phyloP scores from a whole-genome alignment of 2,797 vertebrate genomes.

The Pipistrellus nathusii region DNA sequence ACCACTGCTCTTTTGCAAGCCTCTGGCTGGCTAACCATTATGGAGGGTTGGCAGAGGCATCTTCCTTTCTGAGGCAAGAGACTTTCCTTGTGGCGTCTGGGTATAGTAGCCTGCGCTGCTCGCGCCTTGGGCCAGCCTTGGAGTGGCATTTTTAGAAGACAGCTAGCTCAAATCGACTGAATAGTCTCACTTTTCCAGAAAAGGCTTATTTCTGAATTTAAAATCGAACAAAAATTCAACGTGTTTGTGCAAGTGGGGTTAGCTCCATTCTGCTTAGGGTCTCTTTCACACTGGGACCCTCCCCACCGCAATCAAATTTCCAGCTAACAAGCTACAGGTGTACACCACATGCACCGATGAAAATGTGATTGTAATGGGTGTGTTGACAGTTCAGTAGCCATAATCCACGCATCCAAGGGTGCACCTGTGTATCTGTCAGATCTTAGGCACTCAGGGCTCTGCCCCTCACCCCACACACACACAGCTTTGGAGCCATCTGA shows the following conservation, averaged over 20 bases:
- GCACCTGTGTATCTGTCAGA: slow-evolving; percentile 87
- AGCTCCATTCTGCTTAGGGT: slow-evolving; percentile 67
- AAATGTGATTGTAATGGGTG: slow-evolving; percentile 90
- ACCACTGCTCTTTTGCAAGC: not conserved
- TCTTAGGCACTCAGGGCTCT: slow-evolving; percentile 78
- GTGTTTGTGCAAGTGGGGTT: slow-evolving; percentile 51
- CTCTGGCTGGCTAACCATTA: not conserved
- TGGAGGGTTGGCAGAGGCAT: not conserved
- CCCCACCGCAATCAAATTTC: slow-evolving; percentile 87
- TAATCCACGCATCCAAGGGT: slow-evolving; percentile 85
- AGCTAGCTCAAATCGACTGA: slow-evolving; percentile 1
- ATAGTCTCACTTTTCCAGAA: slow-evolving; percentile 23
- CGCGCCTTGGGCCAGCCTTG: not conserved
- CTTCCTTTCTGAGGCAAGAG: not conserved
- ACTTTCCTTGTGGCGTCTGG: not conserved
- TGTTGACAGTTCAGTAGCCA: slow-evolving; percentile 89
- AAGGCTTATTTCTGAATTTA: slow-evolving; percentile 58
- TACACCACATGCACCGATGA: slow-evolving; percentile 87
- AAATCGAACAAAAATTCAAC: slow-evolving; percentile 69
- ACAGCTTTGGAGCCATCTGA: slow-evolving; percentile 60
- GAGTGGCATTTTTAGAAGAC: slow-evolving; percentile 24
- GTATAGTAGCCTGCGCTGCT: not conserved
- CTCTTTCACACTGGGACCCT: slow-evolving; percentile 76
- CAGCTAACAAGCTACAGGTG: slow-evolving; percentile 89
- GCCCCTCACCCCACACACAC: not conserved